Evolutionary conservation across 2,888 invertebrate genomes (phyloP), one percentile per base, ranked within the genome.

Genomic region (Drosophila flavopinicola): DNA sequence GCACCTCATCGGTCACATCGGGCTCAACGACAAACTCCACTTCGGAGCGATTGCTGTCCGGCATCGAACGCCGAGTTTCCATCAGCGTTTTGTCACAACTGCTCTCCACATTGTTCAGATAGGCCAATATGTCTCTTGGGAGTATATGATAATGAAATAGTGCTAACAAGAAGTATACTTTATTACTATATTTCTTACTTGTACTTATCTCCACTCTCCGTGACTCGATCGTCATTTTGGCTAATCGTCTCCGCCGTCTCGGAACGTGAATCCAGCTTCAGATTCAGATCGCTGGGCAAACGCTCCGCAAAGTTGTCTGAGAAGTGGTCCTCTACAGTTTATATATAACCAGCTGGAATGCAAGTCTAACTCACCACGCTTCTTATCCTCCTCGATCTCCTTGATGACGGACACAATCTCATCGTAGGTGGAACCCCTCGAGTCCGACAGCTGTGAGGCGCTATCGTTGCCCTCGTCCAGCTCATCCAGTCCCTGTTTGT

Each of bases 321-420:
- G 38, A 60, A 10, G 10, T 1, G 2, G 20, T 2, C 4, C 2
- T 4, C 20, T 3, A 3, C 20, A 20, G 5, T 23, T 24, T 10
- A 3, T 29, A 10, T 24, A 32, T 29, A 1, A 29, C 0, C 11
- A n/a, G 0, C 17, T 27, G 13, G 1, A 6, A 10, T 6, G 4
- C 9, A 7, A 0, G 0, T 3, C 6, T 1, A 30, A 0, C n/a
- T 3, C 45, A 90, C 91, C 91, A 71, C 86, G 79, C 45, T 88
- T 90, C 27, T 91, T 91, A 38, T 91, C 91, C 58, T 91, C 91
- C 44, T 91, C 91, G 15, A 91, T 91, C 65, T 91, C 91, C 49
- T 91, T 91, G 6, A 91, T 91, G 2, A 91, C 90, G 0, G 91
- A 90, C 3, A 90, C 91, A 49, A 91, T 91, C 63, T 91, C 91